These are phyloP conservation scores for Ypsolopha scabrella DNA, from an alignment of 2,888 invertebrate genomes.

Conservation along the genomic window DNA sequence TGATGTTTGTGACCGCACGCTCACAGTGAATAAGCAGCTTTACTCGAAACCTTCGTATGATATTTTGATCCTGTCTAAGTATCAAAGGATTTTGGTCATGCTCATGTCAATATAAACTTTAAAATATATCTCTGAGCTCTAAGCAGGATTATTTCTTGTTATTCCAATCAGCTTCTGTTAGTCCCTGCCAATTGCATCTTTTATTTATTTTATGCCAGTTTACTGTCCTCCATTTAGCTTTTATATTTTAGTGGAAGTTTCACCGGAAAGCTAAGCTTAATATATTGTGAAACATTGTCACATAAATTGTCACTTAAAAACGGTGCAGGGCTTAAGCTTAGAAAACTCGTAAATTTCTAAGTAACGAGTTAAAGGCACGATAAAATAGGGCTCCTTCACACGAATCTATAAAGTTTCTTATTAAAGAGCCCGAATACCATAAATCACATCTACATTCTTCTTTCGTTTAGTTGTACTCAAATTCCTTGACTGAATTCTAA, in stretches of 20 bases:
- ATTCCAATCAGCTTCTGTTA: constrained; percentile 15
- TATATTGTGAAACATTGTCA: constrained; percentile 39
- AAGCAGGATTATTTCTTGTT: not conserved
- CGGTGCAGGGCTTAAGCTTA: constrained; percentile 16
- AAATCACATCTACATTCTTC: not conserved
- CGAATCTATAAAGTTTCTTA: constrained; percentile 2
- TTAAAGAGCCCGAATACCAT: not conserved
- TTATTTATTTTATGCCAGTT: constrained; percentile 28
- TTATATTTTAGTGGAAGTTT: constrained; percentile 27
- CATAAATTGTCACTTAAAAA: constrained; percentile 45
- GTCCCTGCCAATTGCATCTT: constrained; percentile 20
- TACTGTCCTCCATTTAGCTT: constrained; percentile 21
- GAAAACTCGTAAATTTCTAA: constrained; percentile 24
- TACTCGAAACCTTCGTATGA: too few species aligned
- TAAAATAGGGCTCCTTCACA: constrained; percentile 1
- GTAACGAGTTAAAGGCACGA: not conserved
- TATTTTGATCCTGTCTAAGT: too few species aligned
- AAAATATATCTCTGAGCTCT: not conserved
- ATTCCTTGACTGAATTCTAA: too few species aligned
- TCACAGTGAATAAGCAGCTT: too few species aligned
- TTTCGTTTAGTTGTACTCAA: too few species aligned
- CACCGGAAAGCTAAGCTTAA: constrained; percentile 22
- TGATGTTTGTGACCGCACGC: too few species aligned
- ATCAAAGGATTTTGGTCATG: not conserved
- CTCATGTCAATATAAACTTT: not conserved